A percentile compares a stretch with the other conserved stretches of the same genome.
These are phyloP conservation scores for Sphaerophoria rueppellii DNA, from an alignment of 2,888 invertebrate genomes.

Conservation along the genomic window DNA sequence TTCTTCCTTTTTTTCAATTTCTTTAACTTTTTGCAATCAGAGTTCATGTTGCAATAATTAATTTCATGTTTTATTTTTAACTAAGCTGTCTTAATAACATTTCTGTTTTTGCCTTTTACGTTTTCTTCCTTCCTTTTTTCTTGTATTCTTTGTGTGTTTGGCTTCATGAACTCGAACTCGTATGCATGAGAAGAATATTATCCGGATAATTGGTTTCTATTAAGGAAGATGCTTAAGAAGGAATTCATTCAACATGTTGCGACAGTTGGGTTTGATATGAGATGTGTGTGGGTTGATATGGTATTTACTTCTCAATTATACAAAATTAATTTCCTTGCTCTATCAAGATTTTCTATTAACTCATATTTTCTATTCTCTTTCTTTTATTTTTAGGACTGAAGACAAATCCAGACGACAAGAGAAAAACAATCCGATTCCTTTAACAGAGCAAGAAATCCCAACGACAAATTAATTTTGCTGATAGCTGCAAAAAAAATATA, in stretches of 20 bases:
- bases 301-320: slow-evolving; percentile 13
- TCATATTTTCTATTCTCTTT: neutral
- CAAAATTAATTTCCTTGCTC: neutral
- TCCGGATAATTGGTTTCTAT: slow-evolving; percentile 30
- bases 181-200: slow-evolving; percentile 37
- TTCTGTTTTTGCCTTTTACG: neutral
- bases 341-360: neutral
- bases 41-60: slow-evolving; percentile 49
- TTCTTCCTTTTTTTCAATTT: slow-evolving; percentile 26
- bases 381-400: slow-evolving; percentile 41
- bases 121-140: no score
- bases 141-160: no score
- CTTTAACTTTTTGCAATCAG: slow-evolving; percentile 53
- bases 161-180: no score
- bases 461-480: slow-evolving; percentile 54
- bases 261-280: neutral
- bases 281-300: slow-evolving; percentile 10
- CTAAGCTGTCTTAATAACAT: slow-evolving; percentile 37
- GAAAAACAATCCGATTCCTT: slow-evolving; percentile 19
- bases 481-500: slow-evolving; percentile 39
- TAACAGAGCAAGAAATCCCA: slow-evolving; percentile 37
- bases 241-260: neutral
- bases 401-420: slow-evolving; percentile 28
- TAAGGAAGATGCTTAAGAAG: neutral
- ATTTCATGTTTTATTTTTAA: slow-evolving; percentile 44